Conservation (phyloP, 2,888 invertebrate genomes). For the Taenaris catops region DNA sequence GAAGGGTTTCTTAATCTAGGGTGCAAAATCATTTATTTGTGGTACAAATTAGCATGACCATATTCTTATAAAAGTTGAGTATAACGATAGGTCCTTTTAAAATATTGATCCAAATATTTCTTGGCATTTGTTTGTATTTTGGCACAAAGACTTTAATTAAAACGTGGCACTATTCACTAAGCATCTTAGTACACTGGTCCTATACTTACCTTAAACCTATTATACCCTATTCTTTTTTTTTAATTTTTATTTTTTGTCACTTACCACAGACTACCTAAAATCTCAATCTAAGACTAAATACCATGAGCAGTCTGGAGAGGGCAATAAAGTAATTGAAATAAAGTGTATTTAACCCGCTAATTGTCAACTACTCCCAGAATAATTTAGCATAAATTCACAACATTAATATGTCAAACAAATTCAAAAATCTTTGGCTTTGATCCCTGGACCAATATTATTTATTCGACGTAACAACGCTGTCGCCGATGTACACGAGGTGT, state of each 20-base stretch:
- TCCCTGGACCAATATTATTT: conserved; percentile 87
- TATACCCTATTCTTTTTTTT: conserved; percentile 61
- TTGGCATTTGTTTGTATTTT: conserved; percentile 34
- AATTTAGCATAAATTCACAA: conserved; percentile 77
- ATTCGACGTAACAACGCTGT: conserved; percentile 53
- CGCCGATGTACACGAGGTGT: conserved; percentile 62
- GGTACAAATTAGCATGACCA: conserved; percentile 35
- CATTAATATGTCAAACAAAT: conserved; percentile 76
- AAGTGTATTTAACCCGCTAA: conserved; percentile 57
- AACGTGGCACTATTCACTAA: conserved; percentile 61
- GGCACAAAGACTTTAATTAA: conserved; percentile 55
- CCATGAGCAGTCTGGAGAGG: conserved; percentile 77
- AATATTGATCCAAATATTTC: conserved; percentile 18
- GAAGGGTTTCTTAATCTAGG: conserved; percentile 27
- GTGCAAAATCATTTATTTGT: conserved; percentile 68
- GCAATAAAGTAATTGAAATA: conserved; percentile 64
- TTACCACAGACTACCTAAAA: conserved; percentile 67
- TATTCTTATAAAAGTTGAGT: conserved; percentile 19
- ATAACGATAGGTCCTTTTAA: conserved; percentile 7
- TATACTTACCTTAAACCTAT: conserved; percentile 61
- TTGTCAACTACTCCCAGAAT: conserved; percentile 71
- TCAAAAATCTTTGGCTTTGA: conserved; percentile 92
- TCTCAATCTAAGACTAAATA: conserved; percentile 66
- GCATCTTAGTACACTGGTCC: conserved; percentile 58
- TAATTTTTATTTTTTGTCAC: conserved; percentile 47